Base-by-base conservation (phyloP, 2,888 invertebrate species). In the Volucella inanis region DNA sequence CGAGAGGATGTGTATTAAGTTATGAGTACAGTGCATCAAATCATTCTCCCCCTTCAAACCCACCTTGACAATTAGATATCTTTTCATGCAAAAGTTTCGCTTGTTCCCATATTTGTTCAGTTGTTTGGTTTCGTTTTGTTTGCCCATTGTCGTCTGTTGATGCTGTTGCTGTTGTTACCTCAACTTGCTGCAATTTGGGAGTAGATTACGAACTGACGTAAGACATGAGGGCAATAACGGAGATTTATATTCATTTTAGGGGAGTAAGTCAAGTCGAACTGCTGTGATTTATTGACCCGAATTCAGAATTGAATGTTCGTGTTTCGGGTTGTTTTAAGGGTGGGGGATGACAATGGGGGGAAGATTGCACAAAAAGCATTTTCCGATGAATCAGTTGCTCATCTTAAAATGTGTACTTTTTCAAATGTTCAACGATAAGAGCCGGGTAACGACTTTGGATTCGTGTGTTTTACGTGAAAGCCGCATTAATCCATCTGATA, bases 11-110 rank as follows among this genome's bases (percentile, higher is more conserved):
- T 72, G 12, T 54, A 11, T 43, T 64, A 43, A 4, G 43, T 57
- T 81, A 62, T 3, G 18, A 22, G 18, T 22, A 22, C 65, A 75
- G 75, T 75, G 70, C 81, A 70, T 81, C 57, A 70, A 81, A 75
- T 70, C 57, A 68, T 64, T 64, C 41, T 31, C 31, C 31, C 6
- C 72, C 50, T 50, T 18, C 72, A 57, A 71, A 75, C 38, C 75
- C 81, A 68, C 75, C 82, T 74, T 74, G 78, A 78, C 83, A 83
- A 83, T 83, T 83, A 83, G 74, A 61, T 78, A 57, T 78, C 57
- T 50, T 78, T 74, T 78, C 78, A 83, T 74, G 78, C 68, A 83
- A 83, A 78, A 74, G 59, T 76, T 76, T 43, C 39, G 15, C 64
- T 62, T 57, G 31, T 31, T 31, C 31, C n/a, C 62, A 68, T 83